Evolutionary conservation across 2,888 invertebrate genomes (phyloP), one percentile per base, ranked within the genome.

Genomic region (Alitta virens): DNA sequence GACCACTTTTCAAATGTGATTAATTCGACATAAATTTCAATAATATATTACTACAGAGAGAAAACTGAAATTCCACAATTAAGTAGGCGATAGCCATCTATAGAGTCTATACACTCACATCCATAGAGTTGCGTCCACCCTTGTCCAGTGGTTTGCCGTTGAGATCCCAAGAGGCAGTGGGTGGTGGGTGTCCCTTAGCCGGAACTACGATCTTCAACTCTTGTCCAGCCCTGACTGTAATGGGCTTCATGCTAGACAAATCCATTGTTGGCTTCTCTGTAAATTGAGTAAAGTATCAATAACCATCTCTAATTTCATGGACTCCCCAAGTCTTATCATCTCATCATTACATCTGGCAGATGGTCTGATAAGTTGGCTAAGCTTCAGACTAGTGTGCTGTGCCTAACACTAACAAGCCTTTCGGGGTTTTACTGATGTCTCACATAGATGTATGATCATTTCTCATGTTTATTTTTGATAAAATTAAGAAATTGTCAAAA

Each of bases 171-270:
- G 90, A 88, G 0, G 96, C 94, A 1, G 90, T 91, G 5, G 99
- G 99, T 83, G 92, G 91, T 1, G 99, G 98, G 54, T 87, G 94
- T 92, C 69, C 95, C 72, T 91, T 88, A 83, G 92, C 98, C 2
- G 98, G 98, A 18, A 99, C 91, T 76, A 93, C 92, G 77, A 99
- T 94, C 72, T 92, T 91, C 85, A 99, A 97, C 82, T 96, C 94
- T 85, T 99, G 96, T 56, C 99, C 99, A 67, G 98, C 98, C 70
- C 93, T 89, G 2, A 99, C 96, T 2, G 92, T 91, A 75, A 99
- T 95, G 77, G 99, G 98, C 52, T 94, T 89, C 53, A 98, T 90
- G 59, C 91, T 92, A 51, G 92, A 90, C 69, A 96, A 87, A 79
- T 99, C 96, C 88, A 99, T 91, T 78, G 91, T 89, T 25, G 99